Evolutionary conservation across 2,113 vertebrate species (phyloP).

Genomic region (Melanocharis versteri): DNA sequence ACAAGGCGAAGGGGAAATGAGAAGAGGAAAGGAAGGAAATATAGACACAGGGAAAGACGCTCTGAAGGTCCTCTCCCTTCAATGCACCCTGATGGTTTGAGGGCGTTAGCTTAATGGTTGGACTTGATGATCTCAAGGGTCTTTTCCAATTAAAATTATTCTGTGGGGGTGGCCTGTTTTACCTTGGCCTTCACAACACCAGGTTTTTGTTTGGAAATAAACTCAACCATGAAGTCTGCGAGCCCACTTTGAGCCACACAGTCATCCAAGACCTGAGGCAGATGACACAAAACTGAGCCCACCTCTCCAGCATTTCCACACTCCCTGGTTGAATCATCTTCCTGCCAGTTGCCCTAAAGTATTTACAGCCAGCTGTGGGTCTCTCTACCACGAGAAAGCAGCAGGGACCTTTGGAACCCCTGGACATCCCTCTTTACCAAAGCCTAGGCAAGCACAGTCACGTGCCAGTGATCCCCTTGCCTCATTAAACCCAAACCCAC

Average conservation of each 20-base stretch:
- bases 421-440: neutral
- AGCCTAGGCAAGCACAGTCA: neutral
- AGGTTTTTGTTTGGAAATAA: neutral
- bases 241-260: neutral
- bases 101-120: rapidly evolving
- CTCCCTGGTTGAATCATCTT: neutral
- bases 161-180: neutral
- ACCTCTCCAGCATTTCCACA: neutral
- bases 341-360: neutral
- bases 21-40: neutral
- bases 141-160: neutral
- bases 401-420: neutral
- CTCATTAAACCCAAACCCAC: neutral
- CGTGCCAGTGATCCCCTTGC: rapidly evolving
- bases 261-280: neutral
- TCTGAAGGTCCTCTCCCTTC: neutral
- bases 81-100: neutral
- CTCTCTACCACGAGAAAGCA: neutral
- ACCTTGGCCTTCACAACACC: neutral
- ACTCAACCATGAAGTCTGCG: rapidly evolving
- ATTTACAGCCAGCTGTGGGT: neutral
- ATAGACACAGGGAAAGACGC: rapidly evolving
- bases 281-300: neutral
- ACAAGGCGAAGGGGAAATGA: neutral
- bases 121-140: neutral